Conservation (phyloP, 2,113 vertebrate genomes). For the Pampusana beccarii region DNA sequence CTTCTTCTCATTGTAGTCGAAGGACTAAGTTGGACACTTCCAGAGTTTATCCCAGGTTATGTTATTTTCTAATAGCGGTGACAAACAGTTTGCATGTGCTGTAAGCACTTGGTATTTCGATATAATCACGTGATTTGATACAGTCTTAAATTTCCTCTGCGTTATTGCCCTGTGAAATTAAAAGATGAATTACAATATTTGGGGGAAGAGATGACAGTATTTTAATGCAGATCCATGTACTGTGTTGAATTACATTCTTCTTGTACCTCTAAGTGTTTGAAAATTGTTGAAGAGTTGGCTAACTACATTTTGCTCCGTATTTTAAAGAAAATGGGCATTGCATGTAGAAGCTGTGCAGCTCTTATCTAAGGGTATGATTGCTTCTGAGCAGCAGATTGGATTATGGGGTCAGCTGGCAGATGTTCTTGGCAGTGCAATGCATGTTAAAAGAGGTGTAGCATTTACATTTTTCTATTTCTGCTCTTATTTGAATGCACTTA, state of each 20-base stretch:
- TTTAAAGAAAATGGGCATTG: conserved; percentile 17
- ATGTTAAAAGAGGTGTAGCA: conserved; percentile 55
- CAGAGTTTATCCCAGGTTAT: background rate
- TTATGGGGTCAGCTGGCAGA: conserved; percentile 64
- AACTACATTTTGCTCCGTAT: conserved; percentile 39
- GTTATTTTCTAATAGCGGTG: background rate
- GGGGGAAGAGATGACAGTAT: background rate
- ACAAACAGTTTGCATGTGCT: background rate
- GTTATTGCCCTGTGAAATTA: background rate
- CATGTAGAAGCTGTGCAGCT: conserved; percentile 1
- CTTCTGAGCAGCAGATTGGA: conserved; percentile 39
- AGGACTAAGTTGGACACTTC: background rate
- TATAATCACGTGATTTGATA: background rate
- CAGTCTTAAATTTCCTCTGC: background rate
- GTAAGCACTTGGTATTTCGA: background rate
- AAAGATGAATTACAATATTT: background rate
- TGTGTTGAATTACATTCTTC: background rate
- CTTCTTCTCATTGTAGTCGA: background rate
- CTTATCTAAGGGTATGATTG: conserved; percentile 35
- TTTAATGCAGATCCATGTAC: background rate
- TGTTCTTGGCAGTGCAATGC: conserved; percentile 41
- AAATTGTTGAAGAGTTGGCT: conserved; percentile 20
- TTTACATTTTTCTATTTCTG: conserved; percentile 48
- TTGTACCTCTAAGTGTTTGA: background rate
- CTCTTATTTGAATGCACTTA: conserved; percentile 44